Percentiles rank a stretch among this genome's conserved stretches.
These are phyloP conservation scores for Helogale parvula DNA, from an alignment of 2,113 vertebrate species.

Conservation along the genomic window DNA sequence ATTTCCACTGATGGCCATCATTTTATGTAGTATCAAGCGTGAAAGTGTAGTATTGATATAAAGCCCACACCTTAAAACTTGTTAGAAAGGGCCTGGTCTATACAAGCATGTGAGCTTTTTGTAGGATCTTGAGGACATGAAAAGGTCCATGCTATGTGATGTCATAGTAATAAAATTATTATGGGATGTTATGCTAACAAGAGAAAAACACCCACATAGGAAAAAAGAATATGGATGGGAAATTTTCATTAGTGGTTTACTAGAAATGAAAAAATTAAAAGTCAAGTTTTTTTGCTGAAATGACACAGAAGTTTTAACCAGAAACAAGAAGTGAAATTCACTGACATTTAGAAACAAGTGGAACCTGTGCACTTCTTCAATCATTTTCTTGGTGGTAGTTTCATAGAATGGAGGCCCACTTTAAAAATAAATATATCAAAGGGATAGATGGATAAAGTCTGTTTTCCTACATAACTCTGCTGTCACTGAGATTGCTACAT, in stretches of 20 bases:
- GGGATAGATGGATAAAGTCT: background rate
- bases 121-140: background rate
- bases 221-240: background rate
- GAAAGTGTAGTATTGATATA: fast-evolving
- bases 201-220: background rate
- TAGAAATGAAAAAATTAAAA: background rate
- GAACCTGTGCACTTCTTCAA: background rate
- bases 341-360: background rate
- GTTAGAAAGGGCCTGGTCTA: background rate
- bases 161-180: background rate
- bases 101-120: background rate
- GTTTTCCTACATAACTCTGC: background rate
- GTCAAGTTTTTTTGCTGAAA: background rate
- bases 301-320: background rate
- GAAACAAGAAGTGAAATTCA: background rate
- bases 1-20: background rate
- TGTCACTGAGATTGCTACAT: background rate
- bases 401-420: background rate
- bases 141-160: background rate
- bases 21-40: background rate
- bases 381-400: background rate
- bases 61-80: background rate
- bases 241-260: background rate
- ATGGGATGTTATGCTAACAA: background rate
- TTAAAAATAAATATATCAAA: background rate